These are phyloP conservation scores for Pseudomugil tenellus DNA, from an alignment of 2,797 vertebrate genomes.

Conservation along the genomic window DNA sequence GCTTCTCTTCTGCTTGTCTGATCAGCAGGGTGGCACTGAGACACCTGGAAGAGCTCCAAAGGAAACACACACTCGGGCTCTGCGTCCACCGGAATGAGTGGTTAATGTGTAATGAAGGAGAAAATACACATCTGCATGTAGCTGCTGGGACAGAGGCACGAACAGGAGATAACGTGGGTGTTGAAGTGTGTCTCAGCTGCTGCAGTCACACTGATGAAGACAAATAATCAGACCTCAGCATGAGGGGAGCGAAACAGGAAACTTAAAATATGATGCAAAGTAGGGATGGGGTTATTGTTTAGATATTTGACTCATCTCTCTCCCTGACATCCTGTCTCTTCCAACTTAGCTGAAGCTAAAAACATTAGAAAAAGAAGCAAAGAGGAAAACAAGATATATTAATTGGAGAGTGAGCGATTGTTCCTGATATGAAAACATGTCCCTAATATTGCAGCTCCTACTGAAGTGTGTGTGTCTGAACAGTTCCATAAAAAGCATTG, in stretches of 20 bases:
- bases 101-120: slow-evolving; percentile 76
- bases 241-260: too few species aligned
- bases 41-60: slow-evolving; percentile 79
- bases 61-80: slow-evolving; percentile 20
- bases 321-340: too few species aligned
- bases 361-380: neutral
- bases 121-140: slow-evolving; percentile 73
- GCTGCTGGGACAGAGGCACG: slow-evolving; percentile 23
- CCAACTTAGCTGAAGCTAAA: neutral
- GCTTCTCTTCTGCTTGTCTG: slow-evolving; percentile 84
- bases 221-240: too few species aligned
- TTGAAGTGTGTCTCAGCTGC: slow-evolving; percentile 26
- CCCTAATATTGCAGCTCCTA: too few species aligned
- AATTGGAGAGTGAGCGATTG: neutral
- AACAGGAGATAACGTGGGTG: slow-evolving; percentile 21
- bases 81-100: slow-evolving; percentile 54
- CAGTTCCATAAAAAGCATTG: too few species aligned
- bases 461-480: too few species aligned
- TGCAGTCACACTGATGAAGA: slow-evolving; percentile 6
- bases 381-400: neutral
- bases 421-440: too few species aligned
- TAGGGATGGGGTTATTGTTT: too few species aligned
- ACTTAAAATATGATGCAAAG: too few species aligned
- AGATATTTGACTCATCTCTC: too few species aligned
- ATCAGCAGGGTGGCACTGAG: slow-evolving; percentile 65